Percentiles rank a stretch among this genome's conserved stretches.
These are phyloP conservation scores for Sclerurus mexicanus DNA, from an alignment of 2,113 vertebrate species.

Conservation along the genomic window DNA sequence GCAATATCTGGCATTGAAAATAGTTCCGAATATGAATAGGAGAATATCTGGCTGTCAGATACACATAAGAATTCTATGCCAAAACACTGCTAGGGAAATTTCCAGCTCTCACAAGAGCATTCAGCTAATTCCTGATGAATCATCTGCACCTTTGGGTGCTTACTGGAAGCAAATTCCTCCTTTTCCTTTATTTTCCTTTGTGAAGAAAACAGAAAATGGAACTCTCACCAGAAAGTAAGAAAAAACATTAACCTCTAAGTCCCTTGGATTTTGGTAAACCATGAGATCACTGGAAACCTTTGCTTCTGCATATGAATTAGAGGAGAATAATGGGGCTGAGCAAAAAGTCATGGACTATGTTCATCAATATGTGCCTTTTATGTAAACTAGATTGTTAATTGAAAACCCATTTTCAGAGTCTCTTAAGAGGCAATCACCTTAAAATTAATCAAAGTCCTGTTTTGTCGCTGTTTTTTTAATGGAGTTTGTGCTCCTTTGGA, in stretches of 20 bases:
- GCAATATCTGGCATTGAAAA: background rate
- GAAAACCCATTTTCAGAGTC: slow-evolving; percentile 32
- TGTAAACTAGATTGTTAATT: background rate
- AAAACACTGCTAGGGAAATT: background rate
- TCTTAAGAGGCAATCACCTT: slow-evolving; percentile 35
- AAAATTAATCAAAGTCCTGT: slow-evolving; percentile 18
- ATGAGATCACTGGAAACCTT: background rate
- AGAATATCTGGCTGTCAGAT: background rate
- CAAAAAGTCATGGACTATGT: background rate
- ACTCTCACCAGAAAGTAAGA: background rate
- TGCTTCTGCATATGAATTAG: background rate
- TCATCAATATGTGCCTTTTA: slow-evolving; percentile 38
- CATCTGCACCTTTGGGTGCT: background rate
- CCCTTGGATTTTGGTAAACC: background rate
- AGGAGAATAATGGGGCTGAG: background rate
- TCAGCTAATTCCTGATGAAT: background rate
- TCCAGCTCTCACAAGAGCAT: background rate
- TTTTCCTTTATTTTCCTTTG: background rate
- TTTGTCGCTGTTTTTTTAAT: background rate
- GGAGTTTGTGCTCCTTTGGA: background rate
- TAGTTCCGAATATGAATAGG: background rate
- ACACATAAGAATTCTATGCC: background rate
- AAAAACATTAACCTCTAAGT: background rate
- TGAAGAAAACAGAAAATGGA: background rate
- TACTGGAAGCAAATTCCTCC: background rate